These are phyloP conservation scores for Eulimnadia texana DNA, from an alignment of 1,140 invertebrate genomes.

Conservation along the genomic window DNA sequence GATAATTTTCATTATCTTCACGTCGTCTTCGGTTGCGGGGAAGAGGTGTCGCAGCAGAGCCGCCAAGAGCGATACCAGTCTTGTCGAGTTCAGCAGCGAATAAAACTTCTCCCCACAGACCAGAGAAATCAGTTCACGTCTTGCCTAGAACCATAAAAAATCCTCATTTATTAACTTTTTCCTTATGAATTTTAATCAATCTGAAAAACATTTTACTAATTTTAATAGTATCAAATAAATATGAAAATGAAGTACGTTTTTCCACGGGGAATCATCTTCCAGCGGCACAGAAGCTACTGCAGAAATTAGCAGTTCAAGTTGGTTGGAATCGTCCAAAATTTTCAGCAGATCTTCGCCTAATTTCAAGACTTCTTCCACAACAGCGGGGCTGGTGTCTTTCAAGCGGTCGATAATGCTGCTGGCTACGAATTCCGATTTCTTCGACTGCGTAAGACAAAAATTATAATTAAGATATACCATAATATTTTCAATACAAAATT, in stretches of 20 bases:
- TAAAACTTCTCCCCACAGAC: not conserved
- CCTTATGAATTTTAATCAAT: no score
- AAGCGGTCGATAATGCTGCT: constrained; percentile 8
- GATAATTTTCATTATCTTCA: not conserved
- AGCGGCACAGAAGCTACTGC: not conserved
- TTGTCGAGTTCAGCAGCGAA: not conserved
- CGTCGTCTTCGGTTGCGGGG: not conserved
- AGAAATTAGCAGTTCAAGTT: not conserved
- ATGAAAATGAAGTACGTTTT: not conserved
- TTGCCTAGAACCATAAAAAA: no score
- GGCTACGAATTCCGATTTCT: not conserved
- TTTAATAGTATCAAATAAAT: not conserved
- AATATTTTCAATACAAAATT: no score
- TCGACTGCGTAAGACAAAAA: not conserved
- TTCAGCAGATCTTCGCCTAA: constrained; percentile 2
- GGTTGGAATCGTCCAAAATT: not conserved
- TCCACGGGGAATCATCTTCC: not conserved
- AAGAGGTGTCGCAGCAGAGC: not conserved
- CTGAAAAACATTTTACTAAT: no score
- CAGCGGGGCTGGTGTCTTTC: not conserved
- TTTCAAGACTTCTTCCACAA: not conserved
- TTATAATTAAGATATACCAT: not conserved
- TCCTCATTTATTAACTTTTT: no score
- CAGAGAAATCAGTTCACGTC: not conserved
- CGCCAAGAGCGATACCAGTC: not conserved